Base-by-base conservation (phyloP, 1,140 invertebrate species). In the Zaprionus ornatus region DNA sequence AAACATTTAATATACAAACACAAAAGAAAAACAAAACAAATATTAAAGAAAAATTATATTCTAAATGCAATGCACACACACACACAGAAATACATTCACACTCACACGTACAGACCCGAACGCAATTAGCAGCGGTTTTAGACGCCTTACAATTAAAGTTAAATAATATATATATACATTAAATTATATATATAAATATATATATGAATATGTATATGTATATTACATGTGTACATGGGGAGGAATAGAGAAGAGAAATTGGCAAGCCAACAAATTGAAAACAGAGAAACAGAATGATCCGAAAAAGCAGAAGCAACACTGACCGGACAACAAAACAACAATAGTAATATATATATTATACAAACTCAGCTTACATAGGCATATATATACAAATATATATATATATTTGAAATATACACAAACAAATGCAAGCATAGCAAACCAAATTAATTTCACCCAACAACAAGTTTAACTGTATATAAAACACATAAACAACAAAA, bases 71-170 rank as follows among this genome's bases (percentile, higher is more conserved):
- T 67, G 73, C 81, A 83, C 61, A 79, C 65, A 63, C 21, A 77
- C 25, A 73, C 48, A 79, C 25, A 73, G 6, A 69, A 17, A 54
- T 19, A 65, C 23, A 70, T 9, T 4, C 40, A 64, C 32, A 64
- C 3, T 17, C 3, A 56, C 21, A 61, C 4, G 68, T 27, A 68
- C 57, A 61, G 23, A 35, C 63, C 66, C 62, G 57, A 57, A 80
- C 73, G 81, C 81, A 84, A 77, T 70, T 84, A 84, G 82, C 69
- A 85, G 82, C 78, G 82, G 79, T 81, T 78, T 83, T 84, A 87
- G 71, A 80, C 67, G 84, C 77, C 84, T 84, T 86, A 82, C 74
- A 71, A 80, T 56, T 79, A 90, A 70, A 68, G 55, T 62, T 79
- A 90, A 73, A 68, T 78, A 40, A 87, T 60, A 63, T 57, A 72